phyloP scores from a whole-genome alignment of 2,113 vertebrate genomes.

The Lamprotornis superbus region DNA sequence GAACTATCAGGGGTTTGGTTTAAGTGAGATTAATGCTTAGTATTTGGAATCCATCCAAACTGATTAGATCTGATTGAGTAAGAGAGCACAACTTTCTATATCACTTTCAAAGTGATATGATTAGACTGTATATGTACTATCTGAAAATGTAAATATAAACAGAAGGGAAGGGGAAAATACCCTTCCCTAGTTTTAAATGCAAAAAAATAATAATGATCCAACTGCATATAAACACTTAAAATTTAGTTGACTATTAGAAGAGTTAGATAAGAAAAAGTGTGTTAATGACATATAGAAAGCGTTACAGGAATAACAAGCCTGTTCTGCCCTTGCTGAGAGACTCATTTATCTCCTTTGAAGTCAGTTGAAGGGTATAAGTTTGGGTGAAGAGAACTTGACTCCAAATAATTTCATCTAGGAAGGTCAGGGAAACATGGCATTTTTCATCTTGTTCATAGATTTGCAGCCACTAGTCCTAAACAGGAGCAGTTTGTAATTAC shows the following conservation, averaged over 20 bases:
- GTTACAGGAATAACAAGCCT: slow-evolving; percentile 10
- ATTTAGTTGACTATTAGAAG: background rate
- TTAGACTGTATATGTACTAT: slow-evolving; percentile 9
- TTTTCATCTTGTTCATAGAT: background rate
- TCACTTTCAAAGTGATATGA: slow-evolving; percentile 69
- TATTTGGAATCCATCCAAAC: slow-evolving; percentile 72
- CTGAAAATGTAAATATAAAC: slow-evolving; percentile 50
- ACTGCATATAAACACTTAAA: background rate
- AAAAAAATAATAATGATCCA: background rate
- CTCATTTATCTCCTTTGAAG: slow-evolving; percentile 28
- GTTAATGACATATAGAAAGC: background rate
- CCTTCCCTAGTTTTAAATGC: slow-evolving; percentile 7
- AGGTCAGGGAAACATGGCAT: background rate
- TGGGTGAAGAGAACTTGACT: background rate
- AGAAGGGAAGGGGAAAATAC: slow-evolving; percentile 25
- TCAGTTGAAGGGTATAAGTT: background rate
- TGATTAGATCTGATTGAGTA: slow-evolving; percentile 76
- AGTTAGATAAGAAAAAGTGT: background rate
- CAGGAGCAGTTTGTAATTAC: background rate
- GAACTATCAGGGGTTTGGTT: slow-evolving; percentile 68
- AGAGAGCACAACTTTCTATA: slow-evolving; percentile 70
- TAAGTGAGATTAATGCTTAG: slow-evolving; percentile 75
- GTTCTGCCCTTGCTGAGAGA: background rate
- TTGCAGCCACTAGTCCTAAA: background rate
- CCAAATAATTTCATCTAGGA: background rate